phyloP scores from a whole-genome alignment of 2,797 vertebrate genomes.

The Neosalanx taihuensis region DNA sequence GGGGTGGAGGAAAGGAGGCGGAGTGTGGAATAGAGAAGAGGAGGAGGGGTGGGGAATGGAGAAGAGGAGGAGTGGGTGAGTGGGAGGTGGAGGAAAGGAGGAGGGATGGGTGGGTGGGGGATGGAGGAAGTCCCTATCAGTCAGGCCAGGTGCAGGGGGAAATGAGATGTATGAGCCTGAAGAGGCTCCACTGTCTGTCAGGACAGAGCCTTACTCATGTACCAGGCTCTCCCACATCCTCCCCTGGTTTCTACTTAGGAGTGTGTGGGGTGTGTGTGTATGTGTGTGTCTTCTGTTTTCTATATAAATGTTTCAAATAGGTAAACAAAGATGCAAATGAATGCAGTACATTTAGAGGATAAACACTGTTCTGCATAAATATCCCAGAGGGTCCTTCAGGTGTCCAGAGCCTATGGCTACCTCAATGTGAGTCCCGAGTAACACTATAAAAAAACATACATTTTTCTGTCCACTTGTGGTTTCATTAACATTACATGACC shows the following conservation, averaged over 20 bases:
- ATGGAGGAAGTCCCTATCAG: conserved; percentile 42
- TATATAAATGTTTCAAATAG: not conserved
- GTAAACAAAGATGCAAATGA: not conserved
- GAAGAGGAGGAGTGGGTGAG: not conserved
- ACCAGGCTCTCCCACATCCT: conserved; percentile 34
- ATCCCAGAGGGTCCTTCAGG: too few relatives aligned
- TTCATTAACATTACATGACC: not conserved
- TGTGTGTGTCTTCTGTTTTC: not conserved
- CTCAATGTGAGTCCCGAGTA: not conserved
- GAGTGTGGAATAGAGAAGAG: not conserved
- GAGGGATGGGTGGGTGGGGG: conserved; percentile 39
- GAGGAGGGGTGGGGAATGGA: not conserved
- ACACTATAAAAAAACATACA: not conserved
- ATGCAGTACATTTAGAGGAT: not conserved
- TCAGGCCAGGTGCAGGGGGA: conserved; percentile 50
- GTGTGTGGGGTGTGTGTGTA: conserved; percentile 23
- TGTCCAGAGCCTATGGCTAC: not conserved
- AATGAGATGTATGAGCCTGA: conserved; percentile 35
- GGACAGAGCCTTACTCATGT: conserved; percentile 49
- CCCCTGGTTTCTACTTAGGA: conserved; percentile 23
- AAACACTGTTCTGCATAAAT: too few relatives aligned
- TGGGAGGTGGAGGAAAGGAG: conserved; percentile 12
- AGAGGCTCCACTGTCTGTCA: conserved; percentile 50
- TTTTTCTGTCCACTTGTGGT: not conserved
- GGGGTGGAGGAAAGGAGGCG: not conserved